A percentile compares a stretch with the other conserved stretches of the same genome.
Conservation (phyloP, 2,113 vertebrate genomes). For the Nycticorax nycticorax region DNA sequence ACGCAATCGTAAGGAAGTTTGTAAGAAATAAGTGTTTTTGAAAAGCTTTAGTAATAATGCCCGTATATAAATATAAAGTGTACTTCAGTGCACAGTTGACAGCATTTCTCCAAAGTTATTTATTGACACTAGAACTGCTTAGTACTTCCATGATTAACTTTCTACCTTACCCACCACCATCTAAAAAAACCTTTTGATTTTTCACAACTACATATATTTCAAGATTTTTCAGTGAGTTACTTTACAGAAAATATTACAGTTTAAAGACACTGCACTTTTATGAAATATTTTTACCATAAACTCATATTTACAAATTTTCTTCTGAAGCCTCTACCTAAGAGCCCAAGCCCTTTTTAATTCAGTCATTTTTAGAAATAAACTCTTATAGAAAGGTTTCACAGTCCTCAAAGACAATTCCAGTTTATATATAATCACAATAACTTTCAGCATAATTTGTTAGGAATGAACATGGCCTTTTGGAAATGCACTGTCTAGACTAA, state of each 20-base stretch:
- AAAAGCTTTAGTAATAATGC: not conserved
- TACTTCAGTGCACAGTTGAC: slow-evolving; percentile 14
- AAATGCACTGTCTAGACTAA: slow-evolving; percentile 12
- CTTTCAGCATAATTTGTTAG: not conserved
- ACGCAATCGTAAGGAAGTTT: not conserved
- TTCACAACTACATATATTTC: not conserved
- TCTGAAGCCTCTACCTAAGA: slow-evolving; percentile 23
- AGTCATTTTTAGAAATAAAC: slow-evolving; percentile 26
- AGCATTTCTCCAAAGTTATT: slow-evolving; percentile 15
- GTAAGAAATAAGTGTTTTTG: not conserved
- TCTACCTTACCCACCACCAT: not conserved
- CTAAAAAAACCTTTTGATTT: not conserved
- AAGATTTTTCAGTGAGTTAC: slow-evolving; percentile 10
- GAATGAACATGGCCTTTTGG: slow-evolving; percentile 1
- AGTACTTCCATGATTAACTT: slow-evolving; percentile 24
- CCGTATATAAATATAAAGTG: not conserved
- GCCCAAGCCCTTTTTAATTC: not conserved
- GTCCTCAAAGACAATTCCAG: slow-evolving; percentile 20
- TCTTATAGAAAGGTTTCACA: slow-evolving; percentile 8
- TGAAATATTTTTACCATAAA: slow-evolving; percentile 46
- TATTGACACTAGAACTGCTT: slow-evolving; percentile 36
- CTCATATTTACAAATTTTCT: slow-evolving; percentile 58
- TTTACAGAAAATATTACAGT: slow-evolving; percentile 47
- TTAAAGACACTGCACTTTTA: not conserved
- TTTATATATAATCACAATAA: not conserved